phyloP scores from a whole-genome alignment of 2,888 invertebrate genomes.

The Agelastica alni region DNA sequence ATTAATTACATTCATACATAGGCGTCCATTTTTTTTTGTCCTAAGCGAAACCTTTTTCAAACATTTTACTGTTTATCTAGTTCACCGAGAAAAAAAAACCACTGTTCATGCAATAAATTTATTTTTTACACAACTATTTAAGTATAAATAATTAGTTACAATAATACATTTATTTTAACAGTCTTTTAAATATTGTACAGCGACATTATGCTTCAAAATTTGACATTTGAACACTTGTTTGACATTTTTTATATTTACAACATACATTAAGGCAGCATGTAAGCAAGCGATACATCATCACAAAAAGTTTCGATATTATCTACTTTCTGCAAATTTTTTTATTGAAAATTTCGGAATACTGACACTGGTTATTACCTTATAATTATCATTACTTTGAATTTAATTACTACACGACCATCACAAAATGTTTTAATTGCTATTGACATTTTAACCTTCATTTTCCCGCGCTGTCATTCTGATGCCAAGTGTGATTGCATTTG shows the following conservation, averaged over 20 bases:
- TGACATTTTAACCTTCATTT: too few species aligned
- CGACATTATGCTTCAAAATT: slow-evolving; percentile 8
- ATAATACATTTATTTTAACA: slow-evolving; percentile 15
- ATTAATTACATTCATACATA: too few species aligned
- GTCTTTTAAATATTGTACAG: slow-evolving; percentile 22
- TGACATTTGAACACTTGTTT: slow-evolving; percentile 11
- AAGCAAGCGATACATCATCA: slow-evolving; percentile 26
- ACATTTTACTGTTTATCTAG: not conserved
- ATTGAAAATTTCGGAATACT: too few species aligned
- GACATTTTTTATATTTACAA: slow-evolving; percentile 27
- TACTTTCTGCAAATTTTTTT: too few species aligned
- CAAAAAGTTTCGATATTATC: not conserved
- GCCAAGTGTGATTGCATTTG: too few species aligned
- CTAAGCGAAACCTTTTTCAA: too few species aligned
- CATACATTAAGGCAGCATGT: slow-evolving; percentile 34
- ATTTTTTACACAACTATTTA: slow-evolving; percentile 7
- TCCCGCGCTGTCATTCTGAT: too few species aligned
- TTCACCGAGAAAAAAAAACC: not conserved
- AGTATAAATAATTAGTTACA: slow-evolving; percentile 7
- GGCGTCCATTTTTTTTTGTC: too few species aligned
- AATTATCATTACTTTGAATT: too few species aligned
- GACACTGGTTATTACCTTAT: too few species aligned
- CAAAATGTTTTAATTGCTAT: too few species aligned
- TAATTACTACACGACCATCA: too few species aligned
- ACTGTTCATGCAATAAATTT: slow-evolving; percentile 6